A percentile compares a stretch with the other conserved stretches of the same genome.
phyloP scores from a whole-genome alignment of 2,888 invertebrate species.

The Rhamphomyia laevipes region DNA sequence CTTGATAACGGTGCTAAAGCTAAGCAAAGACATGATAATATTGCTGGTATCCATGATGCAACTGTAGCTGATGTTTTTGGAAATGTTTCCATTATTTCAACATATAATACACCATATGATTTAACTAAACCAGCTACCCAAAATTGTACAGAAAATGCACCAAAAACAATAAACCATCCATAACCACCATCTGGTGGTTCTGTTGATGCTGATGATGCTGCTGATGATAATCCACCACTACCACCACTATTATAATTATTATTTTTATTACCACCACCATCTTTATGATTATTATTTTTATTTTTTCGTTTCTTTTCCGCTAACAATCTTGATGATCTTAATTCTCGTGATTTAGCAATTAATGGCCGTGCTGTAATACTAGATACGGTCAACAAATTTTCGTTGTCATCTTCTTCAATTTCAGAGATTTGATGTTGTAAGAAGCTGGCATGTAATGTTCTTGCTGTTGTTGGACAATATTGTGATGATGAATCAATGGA shows the following conservation, averaged over 20 bases:
- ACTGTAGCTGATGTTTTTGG: slow-evolving; percentile 60
- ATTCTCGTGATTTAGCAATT: slow-evolving; percentile 54
- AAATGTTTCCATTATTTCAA: slow-evolving; percentile 69
- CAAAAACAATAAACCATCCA: slow-evolving; percentile 65
- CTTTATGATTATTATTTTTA: slow-evolving; percentile 9
- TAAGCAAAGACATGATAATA: slow-evolving; percentile 61
- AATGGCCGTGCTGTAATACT: slow-evolving; percentile 60
- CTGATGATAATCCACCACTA: slow-evolving; percentile 20
- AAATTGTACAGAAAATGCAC: slow-evolving; percentile 69
- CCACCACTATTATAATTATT: background rate
- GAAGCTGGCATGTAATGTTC: slow-evolving; percentile 36
- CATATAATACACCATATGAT: slow-evolving; percentile 68
- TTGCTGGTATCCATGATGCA: slow-evolving; percentile 71
- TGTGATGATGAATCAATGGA: slow-evolving; percentile 37
- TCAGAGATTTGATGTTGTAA: slow-evolving; percentile 40
- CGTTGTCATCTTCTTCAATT: slow-evolving; percentile 54
- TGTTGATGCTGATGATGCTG: slow-evolving; percentile 26
- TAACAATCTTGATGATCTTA: slow-evolving; percentile 34
- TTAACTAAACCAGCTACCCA: slow-evolving; percentile 72
- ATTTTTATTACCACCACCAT: slow-evolving; percentile 9
- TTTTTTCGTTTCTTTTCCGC: slow-evolving; percentile 13
- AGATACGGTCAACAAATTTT: slow-evolving; percentile 58
- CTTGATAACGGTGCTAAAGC: slow-evolving; percentile 66
- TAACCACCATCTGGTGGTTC: slow-evolving; percentile 61
- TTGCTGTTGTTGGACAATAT: slow-evolving; percentile 23